These are phyloP conservation scores for Sebastes trivittatus DNA, from an alignment of 2,797 vertebrate species.

Conservation along the genomic window DNA sequence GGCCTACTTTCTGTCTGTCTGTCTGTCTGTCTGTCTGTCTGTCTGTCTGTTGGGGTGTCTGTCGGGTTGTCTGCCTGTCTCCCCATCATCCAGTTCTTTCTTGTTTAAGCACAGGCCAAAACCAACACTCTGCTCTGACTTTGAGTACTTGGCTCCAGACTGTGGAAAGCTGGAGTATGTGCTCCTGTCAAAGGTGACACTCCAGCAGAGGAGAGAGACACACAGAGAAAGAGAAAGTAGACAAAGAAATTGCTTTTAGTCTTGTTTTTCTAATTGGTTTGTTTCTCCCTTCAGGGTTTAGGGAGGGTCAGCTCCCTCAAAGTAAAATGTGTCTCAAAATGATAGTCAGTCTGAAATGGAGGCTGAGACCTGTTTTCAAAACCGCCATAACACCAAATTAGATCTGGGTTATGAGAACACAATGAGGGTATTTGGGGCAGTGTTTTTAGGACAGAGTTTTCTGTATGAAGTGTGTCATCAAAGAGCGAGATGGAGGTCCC, in stretches of 20 bases:
- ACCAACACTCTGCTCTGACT: slow-evolving; percentile 78
- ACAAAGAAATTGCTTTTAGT: slow-evolving; percentile 16
- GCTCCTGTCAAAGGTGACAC: slow-evolving; percentile 73
- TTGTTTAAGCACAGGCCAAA: slow-evolving; percentile 71
- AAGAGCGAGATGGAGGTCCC: slow-evolving; percentile 3
- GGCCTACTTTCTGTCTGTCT: slow-evolving; percentile 57
- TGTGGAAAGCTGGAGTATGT: slow-evolving; percentile 71
- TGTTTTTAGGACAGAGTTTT: slow-evolving; percentile 55
- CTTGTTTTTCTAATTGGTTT: slow-evolving; percentile 35
- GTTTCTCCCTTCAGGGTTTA: slow-evolving; percentile 11
- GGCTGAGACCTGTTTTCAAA: slow-evolving; percentile 51
- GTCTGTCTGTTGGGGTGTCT: neutral
- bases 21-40: slow-evolving; percentile 28
- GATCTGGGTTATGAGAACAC: slow-evolving; percentile 64
- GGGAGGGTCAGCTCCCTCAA: neutral
- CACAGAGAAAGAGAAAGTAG: slow-evolving; percentile 29
- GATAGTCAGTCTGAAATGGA: slow-evolving; percentile 19
- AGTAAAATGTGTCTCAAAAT: slow-evolving; percentile 23
- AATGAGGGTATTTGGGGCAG: slow-evolving; percentile 44
- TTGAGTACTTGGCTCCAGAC: slow-evolving; percentile 71
- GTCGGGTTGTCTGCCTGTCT: slow-evolving; percentile 35
- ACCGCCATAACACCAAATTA: slow-evolving; percentile 36
- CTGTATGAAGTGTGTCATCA: slow-evolving; percentile 35
- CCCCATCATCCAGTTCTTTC: slow-evolving; percentile 58
- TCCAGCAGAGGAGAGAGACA: slow-evolving; percentile 58